phyloP scores from a whole-genome alignment of 1,140 invertebrate genomes.

The Heterodera schachtii region DNA sequence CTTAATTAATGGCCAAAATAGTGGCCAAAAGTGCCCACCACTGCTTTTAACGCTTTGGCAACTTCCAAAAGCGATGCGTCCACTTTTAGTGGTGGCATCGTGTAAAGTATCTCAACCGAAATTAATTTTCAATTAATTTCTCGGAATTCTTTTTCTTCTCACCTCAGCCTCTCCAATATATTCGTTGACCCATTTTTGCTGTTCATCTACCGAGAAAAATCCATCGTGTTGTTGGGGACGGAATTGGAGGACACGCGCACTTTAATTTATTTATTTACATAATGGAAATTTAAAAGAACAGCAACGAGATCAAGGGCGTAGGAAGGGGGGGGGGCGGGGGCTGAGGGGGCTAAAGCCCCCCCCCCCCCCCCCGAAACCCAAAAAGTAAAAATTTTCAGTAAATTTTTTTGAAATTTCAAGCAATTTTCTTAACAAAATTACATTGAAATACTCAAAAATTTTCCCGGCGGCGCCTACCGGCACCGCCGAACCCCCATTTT shows the following conservation, averaged over 20 bases:
- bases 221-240: constrained; percentile 8
- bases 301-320: too few species aligned
- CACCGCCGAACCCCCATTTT: too few species aligned
- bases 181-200: constrained; percentile 29
- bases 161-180: constrained; percentile 25
- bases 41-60: not conserved
- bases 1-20: not conserved
- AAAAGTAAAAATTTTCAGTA: too few species aligned
- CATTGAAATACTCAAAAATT: too few species aligned
- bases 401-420: too few species aligned
- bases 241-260: constrained; percentile 12
- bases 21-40: not conserved
- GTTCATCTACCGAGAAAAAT: not conserved
- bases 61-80: constrained; percentile 29
- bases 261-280: not conserved
- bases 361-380: too few species aligned
- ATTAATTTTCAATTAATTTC: too few species aligned
- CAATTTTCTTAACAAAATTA: too few species aligned
- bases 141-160: not conserved
- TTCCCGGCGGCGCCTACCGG: too few species aligned
- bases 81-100: constrained; percentile 14
- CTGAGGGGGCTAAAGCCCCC: too few species aligned
- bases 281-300: not conserved
- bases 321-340: too few species aligned
- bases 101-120: not conserved